Base-by-base conservation (phyloP, 1,140 invertebrate genomes). In the Oreohelix idahoensis region DNA sequence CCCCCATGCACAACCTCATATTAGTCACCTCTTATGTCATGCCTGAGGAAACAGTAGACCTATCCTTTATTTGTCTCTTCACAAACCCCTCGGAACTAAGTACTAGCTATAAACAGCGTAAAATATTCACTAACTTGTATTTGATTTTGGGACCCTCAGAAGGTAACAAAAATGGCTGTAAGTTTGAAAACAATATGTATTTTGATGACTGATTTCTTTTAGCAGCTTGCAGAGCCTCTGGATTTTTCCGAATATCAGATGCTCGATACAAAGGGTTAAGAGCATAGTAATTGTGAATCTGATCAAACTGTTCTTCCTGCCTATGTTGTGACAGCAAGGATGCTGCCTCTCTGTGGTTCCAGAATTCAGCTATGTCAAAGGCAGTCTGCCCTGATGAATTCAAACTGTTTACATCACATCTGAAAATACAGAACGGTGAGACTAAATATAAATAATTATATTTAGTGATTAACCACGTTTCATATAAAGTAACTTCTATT, bases 361-460 rank as follows among this genome's bases (percentile, higher is more conserved):
- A 92, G 82, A 92, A 91, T 23, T 86, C 49, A n/a, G 91, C 91
- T 49, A 92, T 91, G 66, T 92, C 91, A 70, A 87, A 74, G 17
- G 91, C 91, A 38, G 90, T 90, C 75, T 92, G 91, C 20, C 91
- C 91, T 32, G 88, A 88, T 38, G 88, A 86, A 81, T 92, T 92
- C 26, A 89, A 84, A 20, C 87, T 74, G 79, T 86, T 86, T 4
- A 86, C 83, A 85, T 91, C 89, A 89, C 86, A 88, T 26, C 90
- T 92, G 83, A 38, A 86, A 84, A 63, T 35, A 51, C 17, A 29
- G 13, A 26, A 63, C 17, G 45, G n/a, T 5, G 29, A 77, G 29
- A 15, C 13, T 29, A 17, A 51, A 77, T n/a, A 26, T 77, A 35
- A 8, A 20, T 4, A 39, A 39, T 36, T 71, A 71, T 35, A 36